A percentile compares a stretch with the other conserved stretches of the same genome.
Evolutionary conservation across 2,797 vertebrate species (phyloP).

Genomic region (Danio albolineatus): DNA sequence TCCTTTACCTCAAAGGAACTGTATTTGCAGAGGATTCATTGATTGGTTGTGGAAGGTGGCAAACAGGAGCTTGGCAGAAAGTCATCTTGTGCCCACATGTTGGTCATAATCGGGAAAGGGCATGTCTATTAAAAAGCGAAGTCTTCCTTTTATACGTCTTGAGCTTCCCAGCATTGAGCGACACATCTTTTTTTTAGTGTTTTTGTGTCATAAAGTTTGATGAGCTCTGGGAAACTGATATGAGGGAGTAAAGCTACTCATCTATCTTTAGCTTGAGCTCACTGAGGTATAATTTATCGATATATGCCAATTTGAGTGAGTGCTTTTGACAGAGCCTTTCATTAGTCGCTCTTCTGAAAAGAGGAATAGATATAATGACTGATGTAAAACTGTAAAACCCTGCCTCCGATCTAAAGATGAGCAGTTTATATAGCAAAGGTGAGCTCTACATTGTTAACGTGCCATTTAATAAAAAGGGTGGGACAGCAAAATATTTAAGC

Average conservation of each 20-base stretch:
- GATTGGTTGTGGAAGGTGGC: slow-evolving; percentile 42
- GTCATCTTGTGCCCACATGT: slow-evolving; percentile 13
- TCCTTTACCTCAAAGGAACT: slow-evolving; percentile 25
- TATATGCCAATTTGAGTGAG: slow-evolving; percentile 44
- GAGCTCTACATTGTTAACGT: not conserved
- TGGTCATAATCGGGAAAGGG: not conserved
- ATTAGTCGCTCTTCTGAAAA: not conserved
- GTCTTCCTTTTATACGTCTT: slow-evolving; percentile 6
- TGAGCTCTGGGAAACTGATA: slow-evolving; percentile 19
- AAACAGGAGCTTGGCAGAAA: slow-evolving; percentile 6
- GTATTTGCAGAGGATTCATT: not conserved
- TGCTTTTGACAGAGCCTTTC: slow-evolving; percentile 24
- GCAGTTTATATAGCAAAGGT: not conserved
- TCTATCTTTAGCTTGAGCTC: slow-evolving; percentile 50
- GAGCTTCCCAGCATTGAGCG: not conserved
- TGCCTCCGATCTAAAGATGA: not conserved
- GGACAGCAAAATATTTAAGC: too few relatives aligned
- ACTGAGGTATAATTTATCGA: slow-evolving; percentile 36
- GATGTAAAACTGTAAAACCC: not conserved
- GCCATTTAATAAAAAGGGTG: too few relatives aligned
- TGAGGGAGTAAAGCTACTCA: slow-evolving; percentile 36
- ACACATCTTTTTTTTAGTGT: not conserved
- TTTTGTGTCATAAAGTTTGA: slow-evolving; percentile 12
- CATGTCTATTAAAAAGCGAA: slow-evolving; percentile 10
- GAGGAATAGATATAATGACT: not conserved